Conservation (phyloP, 2,797 vertebrate genomes). For the Leuciscus waleckii region DNA sequence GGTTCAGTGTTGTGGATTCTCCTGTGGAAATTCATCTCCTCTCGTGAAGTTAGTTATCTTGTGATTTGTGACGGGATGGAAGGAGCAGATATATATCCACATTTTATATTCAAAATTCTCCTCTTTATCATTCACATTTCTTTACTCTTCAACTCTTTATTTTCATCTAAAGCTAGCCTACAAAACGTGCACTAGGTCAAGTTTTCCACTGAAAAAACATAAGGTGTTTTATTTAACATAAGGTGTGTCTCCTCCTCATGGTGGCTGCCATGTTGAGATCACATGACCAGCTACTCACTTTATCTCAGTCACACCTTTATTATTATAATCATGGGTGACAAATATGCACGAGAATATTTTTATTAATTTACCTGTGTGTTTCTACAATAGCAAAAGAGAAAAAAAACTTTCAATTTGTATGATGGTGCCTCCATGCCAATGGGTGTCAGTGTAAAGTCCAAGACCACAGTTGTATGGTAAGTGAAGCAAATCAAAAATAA, state of each 20-base stretch:
- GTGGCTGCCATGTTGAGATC: neutral
- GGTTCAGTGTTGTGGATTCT: constrained; percentile 3
- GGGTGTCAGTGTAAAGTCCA: neutral
- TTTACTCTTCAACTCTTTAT: neutral
- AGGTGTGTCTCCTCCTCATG: neutral
- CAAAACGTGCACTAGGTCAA: neutral
- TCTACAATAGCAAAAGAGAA: neutral
- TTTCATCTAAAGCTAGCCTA: neutral
- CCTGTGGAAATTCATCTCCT: constrained; percentile 12
- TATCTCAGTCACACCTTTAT: neutral
- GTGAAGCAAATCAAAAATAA: too few species aligned
- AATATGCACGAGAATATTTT: neutral
- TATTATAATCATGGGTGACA: neutral
- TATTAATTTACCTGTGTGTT: neutral
- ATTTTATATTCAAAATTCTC: neutral
- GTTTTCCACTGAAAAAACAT: neutral
- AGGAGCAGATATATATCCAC: constrained; percentile 5
- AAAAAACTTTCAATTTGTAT: neutral
- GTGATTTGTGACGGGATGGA: neutral
- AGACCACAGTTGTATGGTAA: neutral
- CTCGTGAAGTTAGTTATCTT: constrained; percentile 4
- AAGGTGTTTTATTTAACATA: neutral
- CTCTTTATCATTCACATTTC: neutral
- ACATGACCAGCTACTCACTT: neutral
- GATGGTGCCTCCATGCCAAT: neutral